A percentile compares a stretch with the other conserved stretches of the same genome.
Evolutionary conservation across 2,888 invertebrate genomes (phyloP).

Genomic region (Meiosimyza platycephala): DNA sequence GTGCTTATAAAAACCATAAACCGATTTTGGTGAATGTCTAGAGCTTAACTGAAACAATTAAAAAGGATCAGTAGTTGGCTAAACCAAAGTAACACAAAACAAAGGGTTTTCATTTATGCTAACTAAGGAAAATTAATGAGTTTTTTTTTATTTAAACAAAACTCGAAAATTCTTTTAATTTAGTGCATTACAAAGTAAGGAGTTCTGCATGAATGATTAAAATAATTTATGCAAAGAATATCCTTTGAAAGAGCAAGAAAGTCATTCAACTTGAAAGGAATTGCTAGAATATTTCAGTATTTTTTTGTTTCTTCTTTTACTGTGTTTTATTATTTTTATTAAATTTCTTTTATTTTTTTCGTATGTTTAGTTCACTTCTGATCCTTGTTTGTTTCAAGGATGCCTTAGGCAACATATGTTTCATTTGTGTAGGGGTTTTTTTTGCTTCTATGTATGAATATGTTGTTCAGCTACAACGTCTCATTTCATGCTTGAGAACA

Average conservation of each 20-base stretch:
- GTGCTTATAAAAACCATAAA: background rate
- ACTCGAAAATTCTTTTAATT: background rate
- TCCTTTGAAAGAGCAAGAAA: slow-evolving; percentile 6
- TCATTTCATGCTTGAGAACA: slow-evolving; percentile 25
- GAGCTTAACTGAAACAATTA: background rate
- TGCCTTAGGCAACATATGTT: slow-evolving; percentile 3
- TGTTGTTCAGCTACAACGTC: background rate
- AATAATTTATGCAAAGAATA: slow-evolving; percentile 1
- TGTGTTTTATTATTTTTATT: background rate
- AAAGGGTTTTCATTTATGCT: background rate
- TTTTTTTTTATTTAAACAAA: background rate
- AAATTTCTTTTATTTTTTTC: background rate
- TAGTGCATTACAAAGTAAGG: background rate
- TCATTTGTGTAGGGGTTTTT: background rate
- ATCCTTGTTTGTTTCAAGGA: slow-evolving; percentile 1
- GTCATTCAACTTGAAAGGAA: slow-evolving; percentile 3
- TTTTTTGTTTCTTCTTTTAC: background rate
- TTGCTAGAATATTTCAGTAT: too few species aligned
- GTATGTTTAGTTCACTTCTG: background rate
- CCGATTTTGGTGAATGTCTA: background rate
- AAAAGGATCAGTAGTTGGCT: background rate
- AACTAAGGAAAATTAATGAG: background rate
- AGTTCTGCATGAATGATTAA: slow-evolving; percentile 20
- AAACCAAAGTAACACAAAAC: background rate
- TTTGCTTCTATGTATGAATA: background rate